Evolutionary conservation across 2,797 vertebrate genomes (phyloP).

Genomic region (Eremophila alpestris): DNA sequence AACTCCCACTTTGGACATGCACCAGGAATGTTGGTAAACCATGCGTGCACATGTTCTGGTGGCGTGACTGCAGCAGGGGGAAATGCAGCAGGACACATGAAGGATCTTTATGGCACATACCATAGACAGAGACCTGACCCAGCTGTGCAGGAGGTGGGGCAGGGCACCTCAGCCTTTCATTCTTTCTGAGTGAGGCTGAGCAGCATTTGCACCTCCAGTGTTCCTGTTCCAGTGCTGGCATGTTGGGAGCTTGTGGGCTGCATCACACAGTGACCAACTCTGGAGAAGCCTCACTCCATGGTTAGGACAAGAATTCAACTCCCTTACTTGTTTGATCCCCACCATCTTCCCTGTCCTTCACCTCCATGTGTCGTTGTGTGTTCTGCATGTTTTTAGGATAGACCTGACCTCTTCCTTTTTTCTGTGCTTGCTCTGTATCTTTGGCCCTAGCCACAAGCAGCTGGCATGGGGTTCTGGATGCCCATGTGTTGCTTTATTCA

Average conservation of each 20-base stretch:
- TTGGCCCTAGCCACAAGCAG: not conserved
- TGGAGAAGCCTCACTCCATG: not conserved
- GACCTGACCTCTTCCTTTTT: not conserved
- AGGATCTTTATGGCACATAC: not conserved
- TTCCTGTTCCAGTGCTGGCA: not conserved
- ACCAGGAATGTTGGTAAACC: not conserved
- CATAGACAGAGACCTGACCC: not conserved
- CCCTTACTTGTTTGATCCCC: not conserved
- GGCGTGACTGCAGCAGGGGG: not conserved
- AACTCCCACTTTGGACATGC: not conserved
- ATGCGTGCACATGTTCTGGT: fast-evolving
- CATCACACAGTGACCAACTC: fast-evolving
- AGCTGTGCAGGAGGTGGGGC: not conserved
- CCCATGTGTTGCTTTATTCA: not conserved
- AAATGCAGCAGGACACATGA: not conserved
- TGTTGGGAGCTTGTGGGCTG: not conserved
- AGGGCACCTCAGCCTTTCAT: not conserved
- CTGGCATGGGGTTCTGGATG: not conserved
- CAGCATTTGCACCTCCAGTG: not conserved
- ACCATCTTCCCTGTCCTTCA: not conserved
- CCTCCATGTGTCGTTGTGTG: not conserved
- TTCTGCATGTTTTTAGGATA: not conserved
- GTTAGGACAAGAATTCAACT: not conserved
- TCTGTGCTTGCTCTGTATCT: not conserved
- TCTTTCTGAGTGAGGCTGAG: not conserved